These are phyloP conservation scores for Drosophila athabasca DNA, from an alignment of 1,140 invertebrate species.

Conservation along the genomic window DNA sequence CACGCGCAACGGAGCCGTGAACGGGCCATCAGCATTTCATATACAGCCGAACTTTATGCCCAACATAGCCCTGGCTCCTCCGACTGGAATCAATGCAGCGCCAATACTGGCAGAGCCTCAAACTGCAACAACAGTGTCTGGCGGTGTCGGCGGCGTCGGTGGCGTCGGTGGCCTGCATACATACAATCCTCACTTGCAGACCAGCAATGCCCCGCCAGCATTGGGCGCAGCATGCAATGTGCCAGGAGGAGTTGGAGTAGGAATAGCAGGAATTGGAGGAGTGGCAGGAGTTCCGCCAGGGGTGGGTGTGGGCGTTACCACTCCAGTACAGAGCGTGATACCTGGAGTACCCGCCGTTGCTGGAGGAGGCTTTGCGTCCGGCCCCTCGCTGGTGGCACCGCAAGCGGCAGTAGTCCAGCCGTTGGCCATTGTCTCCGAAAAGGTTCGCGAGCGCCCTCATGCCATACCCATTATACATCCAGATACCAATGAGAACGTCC, in stretches of 20 bases:
- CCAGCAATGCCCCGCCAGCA: conserved; percentile 22
- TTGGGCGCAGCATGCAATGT: conserved; percentile 11
- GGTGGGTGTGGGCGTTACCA: not conserved
- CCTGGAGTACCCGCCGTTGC: conserved; percentile 25
- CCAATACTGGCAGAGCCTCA: conserved; percentile 32
- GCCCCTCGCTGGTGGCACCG: not conserved
- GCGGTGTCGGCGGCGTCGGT: not conserved
- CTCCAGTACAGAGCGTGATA: no score
- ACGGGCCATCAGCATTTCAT: conserved; percentile 48
- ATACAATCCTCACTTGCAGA: conserved; percentile 50
- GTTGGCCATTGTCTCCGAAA: conserved; percentile 31
- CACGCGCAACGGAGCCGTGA: conserved; percentile 42
- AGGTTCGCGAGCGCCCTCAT: conserved; percentile 53
- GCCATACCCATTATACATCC: conserved; percentile 81
- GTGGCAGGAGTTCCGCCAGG: no score
- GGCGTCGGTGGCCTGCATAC: conserved; percentile 25
- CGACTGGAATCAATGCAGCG: conserved; percentile 28
- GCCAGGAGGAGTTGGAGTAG: not conserved
- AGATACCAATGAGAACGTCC: conserved; percentile 67
- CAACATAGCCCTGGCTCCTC: conserved; percentile 31
- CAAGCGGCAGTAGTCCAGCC: conserved; percentile 6
- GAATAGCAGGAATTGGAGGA: no score
- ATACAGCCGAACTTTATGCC: conserved; percentile 38
- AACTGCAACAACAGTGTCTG: conserved; percentile 11
- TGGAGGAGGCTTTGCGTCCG: conserved; percentile 30